Evolutionary conservation across 2,797 vertebrate genomes (phyloP), one percentile per base, ranked within the genome.

Genomic region (Sebastes dallii): DNA sequence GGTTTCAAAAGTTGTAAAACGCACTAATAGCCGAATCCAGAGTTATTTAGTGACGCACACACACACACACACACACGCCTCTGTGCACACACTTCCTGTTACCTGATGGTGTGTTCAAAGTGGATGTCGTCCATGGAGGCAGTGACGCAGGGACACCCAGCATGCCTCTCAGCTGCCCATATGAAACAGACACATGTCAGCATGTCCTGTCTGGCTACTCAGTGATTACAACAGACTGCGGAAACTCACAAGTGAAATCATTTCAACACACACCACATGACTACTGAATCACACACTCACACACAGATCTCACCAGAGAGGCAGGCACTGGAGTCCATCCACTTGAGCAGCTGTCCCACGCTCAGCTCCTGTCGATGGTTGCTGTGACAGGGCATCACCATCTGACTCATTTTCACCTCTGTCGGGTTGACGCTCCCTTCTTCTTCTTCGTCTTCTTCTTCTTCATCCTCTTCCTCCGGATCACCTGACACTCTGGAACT

Each of bases 41-140:
- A 36, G 34, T 36, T 36, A 36, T 36, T 12, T 1, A 34, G 34
- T 36, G 4, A 36, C 34, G 34, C 46, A 66, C 32, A 29, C 25
- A 6, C 29, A 30, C 30, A 77, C 77, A 72, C 55, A 56, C 52
- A 75, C 68, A 74, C 39, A 59, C 24, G 0, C 13, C 29, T 69
- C 16, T 27, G 18, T 5, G 29, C 25, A 72, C 50, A 66, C 56
- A 36, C 39, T 64, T 65, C 34, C 62, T 66, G 82, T 94, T 94
- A 99, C 98, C 97, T 97, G 85, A 98, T 98, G 66, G 97, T 98
- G 42, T 96, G 97, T 86, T 98, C 97, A 80, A 99, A 98, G 94
- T 97, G 94, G 94, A 99, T 98, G 79, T 99, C 98, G 5, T 99
- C 98, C 95, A 99, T 96, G 6, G 98, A 99, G 24, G 97, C 98